Evolutionary conservation across 2,888 invertebrate genomes (phyloP).

Genomic region (Rhamphomyia laevipes): DNA sequence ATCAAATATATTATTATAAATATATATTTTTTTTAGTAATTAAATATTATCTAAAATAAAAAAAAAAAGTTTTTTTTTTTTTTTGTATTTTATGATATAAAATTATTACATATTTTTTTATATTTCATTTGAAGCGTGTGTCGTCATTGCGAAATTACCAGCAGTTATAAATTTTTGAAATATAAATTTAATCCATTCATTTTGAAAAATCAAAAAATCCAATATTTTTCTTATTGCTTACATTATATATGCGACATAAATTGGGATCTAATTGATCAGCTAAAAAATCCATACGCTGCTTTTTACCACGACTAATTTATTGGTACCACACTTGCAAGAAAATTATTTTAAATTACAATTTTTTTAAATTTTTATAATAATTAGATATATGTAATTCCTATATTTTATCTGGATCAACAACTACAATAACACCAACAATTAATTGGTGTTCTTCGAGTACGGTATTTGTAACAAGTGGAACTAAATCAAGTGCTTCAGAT

Average conservation of each 20-base stretch:
- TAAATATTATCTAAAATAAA: too few species aligned
- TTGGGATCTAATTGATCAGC: constrained; percentile 98
- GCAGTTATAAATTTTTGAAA: too few species aligned
- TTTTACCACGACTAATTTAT: constrained; percentile 96
- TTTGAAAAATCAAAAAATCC: too few species aligned
- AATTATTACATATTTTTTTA: too few species aligned
- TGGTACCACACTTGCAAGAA: constrained; percentile 62
- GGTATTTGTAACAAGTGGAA: constrained; percentile 94
- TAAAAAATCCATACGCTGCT: constrained; percentile 97
- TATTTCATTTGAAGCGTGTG: too few species aligned
- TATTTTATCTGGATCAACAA: constrained; percentile 81
- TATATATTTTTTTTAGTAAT: too few species aligned
- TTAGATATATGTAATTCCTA: not conserved
- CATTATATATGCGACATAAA: constrained; percentile 99
- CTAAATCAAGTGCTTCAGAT: constrained; percentile 96
- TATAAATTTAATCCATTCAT: too few species aligned
- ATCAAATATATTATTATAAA: too few species aligned
- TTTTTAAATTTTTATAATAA: too few species aligned
- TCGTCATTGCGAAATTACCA: too few species aligned
- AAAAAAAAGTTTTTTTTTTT: too few species aligned
- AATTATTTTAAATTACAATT: not conserved
- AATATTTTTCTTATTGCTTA: constrained; percentile 39
- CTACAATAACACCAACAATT: constrained; percentile 97
- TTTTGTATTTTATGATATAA: too few species aligned
- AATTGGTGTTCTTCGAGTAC: constrained; percentile 96